These are phyloP conservation scores for Drosophila dives DNA, from an alignment of 2,888 invertebrate genomes.

Conservation along the genomic window DNA sequence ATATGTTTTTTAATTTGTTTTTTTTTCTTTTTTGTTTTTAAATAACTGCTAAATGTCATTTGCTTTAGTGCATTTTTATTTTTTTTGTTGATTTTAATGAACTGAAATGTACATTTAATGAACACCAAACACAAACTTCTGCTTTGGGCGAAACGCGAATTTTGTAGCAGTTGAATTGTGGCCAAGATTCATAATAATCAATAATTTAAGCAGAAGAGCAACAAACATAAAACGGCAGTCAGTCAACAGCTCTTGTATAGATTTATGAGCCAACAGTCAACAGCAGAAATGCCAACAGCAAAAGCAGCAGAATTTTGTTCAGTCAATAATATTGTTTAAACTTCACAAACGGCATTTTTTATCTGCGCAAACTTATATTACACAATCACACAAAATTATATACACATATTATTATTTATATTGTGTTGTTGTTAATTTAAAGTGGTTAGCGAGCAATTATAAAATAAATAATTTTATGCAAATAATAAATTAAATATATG, in stretches of 20 bases:
- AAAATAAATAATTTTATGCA: not conserved
- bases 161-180: conserved; percentile 27
- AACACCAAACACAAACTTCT: conserved; percentile 15
- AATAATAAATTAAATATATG: not conserved
- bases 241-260: conserved; percentile 49
- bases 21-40: conserved; percentile 17
- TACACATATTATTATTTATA: conserved; percentile 2
- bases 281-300: conserved; percentile 30
- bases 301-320: conserved; percentile 42
- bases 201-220: conserved; percentile 45
- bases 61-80: conserved; percentile 34
- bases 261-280: conserved; percentile 57
- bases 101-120: conserved; percentile 41
- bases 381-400: conserved; percentile 24
- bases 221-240: conserved; percentile 18
- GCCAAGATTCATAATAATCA: conserved; percentile 52
- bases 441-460: conserved; percentile 8
- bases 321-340: conserved; percentile 65
- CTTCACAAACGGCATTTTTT: conserved; percentile 49
- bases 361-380: conserved; percentile 36
- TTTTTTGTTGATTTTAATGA: conserved; percentile 52
- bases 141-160: not conserved
- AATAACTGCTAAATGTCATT: conserved; percentile 51
- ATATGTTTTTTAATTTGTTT: conserved; percentile 11
- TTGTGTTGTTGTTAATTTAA: not conserved